Conservation (phyloP, 2,797 vertebrate genomes). For the Darevskia nairensis region DNA sequence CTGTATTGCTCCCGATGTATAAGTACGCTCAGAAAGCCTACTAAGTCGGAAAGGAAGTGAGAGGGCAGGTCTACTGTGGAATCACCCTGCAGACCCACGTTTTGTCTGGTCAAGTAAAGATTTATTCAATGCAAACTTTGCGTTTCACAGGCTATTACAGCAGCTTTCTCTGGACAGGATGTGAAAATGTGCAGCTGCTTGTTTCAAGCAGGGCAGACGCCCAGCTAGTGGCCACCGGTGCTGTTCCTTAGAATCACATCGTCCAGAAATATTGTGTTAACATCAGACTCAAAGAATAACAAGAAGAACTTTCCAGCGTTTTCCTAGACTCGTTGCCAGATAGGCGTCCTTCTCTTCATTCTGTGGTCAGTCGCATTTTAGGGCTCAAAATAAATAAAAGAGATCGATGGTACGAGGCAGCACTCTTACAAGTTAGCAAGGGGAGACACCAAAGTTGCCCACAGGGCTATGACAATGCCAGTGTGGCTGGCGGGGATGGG, state of each 20-base stretch:
- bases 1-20: not conserved
- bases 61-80: slow-evolving; percentile 17
- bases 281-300: slow-evolving; percentile 79
- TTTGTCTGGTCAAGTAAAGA: slow-evolving; percentile 30
- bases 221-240: slow-evolving; percentile 54
- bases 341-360: slow-evolving; percentile 19
- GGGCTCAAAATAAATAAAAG: slow-evolving; percentile 19
- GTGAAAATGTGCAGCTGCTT: slow-evolving; percentile 77
- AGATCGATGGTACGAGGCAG: not conserved
- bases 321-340: slow-evolving; percentile 31
- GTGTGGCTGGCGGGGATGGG: not conserved
- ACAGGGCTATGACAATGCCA: not conserved
- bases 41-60: not conserved
- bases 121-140: slow-evolving; percentile 20
- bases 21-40: not conserved
- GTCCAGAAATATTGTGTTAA: slow-evolving; percentile 62
- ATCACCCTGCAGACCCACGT: slow-evolving; percentile 3
- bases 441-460: not conserved
- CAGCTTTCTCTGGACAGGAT: slow-evolving; percentile 28
- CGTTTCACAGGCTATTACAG: slow-evolving; percentile 1
- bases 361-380: slow-evolving; percentile 26
- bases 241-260: slow-evolving; percentile 47
- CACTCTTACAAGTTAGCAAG: slow-evolving; percentile 25
- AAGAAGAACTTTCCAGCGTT: slow-evolving; percentile 69
- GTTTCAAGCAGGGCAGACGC: slow-evolving; percentile 76